Base-by-base conservation (phyloP, 2,113 vertebrate species). In the Sapayoa aenigma region DNA sequence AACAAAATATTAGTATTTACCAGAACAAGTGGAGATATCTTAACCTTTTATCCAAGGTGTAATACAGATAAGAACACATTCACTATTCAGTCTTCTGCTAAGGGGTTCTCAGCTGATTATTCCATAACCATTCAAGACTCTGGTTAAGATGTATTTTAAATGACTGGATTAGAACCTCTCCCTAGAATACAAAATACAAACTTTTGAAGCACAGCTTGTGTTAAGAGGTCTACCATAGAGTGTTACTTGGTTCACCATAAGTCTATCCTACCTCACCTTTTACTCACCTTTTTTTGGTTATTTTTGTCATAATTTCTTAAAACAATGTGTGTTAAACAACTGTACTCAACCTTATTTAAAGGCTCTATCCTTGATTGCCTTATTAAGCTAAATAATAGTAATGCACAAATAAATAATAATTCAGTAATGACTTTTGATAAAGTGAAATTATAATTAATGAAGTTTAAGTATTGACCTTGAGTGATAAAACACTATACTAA, bases 401-500 rank as follows among this genome's bases (percentile, higher is more conserved):
- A 90, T 63, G 41, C 5, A 60, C 44, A 89, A 66, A 84, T 76
- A 93, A 93, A 88, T 83, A 90, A 84, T 94, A 94, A 92, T 87
- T 84, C 87, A 39, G 59, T 55, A 88, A 92, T 89, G 10, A 84
- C 21, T 90, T 91, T 60, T 92, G n/a, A 39, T 92, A 47, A 87
- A 31, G 28, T 91, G 41, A 84, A 94, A 89, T 68, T 76, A 60
- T 86, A 85, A 90, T 90, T 94, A 93, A 95, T 93, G n/a, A 80
- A 67, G 20, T 86, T 75, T 47, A 78, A 86, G 18, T 58, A 77
- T 62, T 95, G 93, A 91, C 93, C 92, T 78, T 88, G 75, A 90
- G 50, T 72, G 62, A 86, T 73, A 96, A 90, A 87, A 94, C 91
- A 86, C 4, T n/a, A 71, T 1, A 5, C 7, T 88, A 93, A 95